Evolutionary conservation across 1,140 invertebrate species (phyloP), one percentile per base, ranked within the genome.

Genomic region (Halictus rubicundus): DNA sequence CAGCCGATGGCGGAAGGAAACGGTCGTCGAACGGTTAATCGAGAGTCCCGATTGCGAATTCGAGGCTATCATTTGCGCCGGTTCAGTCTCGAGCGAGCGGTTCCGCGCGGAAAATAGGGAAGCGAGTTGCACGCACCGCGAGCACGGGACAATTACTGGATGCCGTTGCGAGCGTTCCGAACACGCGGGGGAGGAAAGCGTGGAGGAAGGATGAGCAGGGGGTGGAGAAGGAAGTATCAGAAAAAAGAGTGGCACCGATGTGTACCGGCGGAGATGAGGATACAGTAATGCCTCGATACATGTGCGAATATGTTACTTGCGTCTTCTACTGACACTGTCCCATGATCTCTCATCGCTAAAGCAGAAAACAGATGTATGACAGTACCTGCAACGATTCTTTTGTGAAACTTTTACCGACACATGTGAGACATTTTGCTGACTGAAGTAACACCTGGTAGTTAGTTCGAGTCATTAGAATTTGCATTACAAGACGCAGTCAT

Each of bases 91-190:
- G 65, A 25, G 49, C 14, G 21, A 32, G 42, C 54, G 39, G 57
- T 77, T 63, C 39, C 25, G n/a, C n/a, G 42, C 14, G 60, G 21
- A 52, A 61, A 78, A 64, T 23, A 42, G 32, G 68, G 46, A 78
- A 72, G 68, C 39, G 69, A 54, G 69, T 72, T 72, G 69, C 76
- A 78, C 69, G 76, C 76, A 72, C 6, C 32, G 60, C 68, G 69
- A 64, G 59, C 59, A 78, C 69, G 37, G 23, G 42, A 54, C 68
- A 72, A 76, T 76, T 76, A 76, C 46, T 46, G 68, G 9, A 72
- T 59, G 6, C 42, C 57, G 59, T 78, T 61, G 49, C 16, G 49
- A 16, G 49, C 16, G 16, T 16, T 52, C 0, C 49, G 49, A 46
- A 7, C 49, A 7, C 49, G 49, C 49, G 49, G 49, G 16, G 49